A percentile compares a stretch with the other conserved stretches of the same genome.
Evolutionary conservation across 2,797 vertebrate species (phyloP).

Genomic region (Platyrinchus mystaceus): DNA sequence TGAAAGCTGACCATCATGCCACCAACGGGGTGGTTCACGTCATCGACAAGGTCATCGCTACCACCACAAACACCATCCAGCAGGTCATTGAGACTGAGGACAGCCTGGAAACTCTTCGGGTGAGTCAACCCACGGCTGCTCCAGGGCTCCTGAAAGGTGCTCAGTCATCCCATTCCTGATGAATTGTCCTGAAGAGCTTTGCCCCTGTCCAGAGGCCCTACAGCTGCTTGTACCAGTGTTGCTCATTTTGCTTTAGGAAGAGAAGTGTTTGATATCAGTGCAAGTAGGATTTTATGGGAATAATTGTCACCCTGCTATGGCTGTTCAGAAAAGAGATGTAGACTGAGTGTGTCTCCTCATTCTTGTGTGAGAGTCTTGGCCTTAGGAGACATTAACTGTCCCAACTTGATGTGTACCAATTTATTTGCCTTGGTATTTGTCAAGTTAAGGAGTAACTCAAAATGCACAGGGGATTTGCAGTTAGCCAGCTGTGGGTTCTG

Average conservation of each 20-base stretch:
- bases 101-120: slow-evolving; percentile 88
- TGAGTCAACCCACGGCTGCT: slow-evolving; percentile 51
- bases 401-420: background rate
- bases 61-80: slow-evolving; percentile 86
- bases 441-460: background rate
- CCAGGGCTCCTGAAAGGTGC: background rate
- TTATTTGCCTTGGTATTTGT: background rate
- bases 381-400: background rate
- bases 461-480: background rate
- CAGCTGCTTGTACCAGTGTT: background rate
- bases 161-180: background rate
- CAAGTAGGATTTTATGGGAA: background rate
- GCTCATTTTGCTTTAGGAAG: background rate
- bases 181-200: background rate
- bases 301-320: background rate
- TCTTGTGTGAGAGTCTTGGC: background rate
- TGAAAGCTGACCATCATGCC: slow-evolving; percentile 94
- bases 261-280: background rate
- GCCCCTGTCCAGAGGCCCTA: background rate
- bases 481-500: background rate
- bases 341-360: background rate
- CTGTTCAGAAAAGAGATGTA: background rate
- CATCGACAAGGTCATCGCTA: slow-evolving; percentile 95
- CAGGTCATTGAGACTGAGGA: slow-evolving; percentile 89
- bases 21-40: slow-evolving; percentile 97